A percentile compares a stretch with the other conserved stretches of the same genome.
These are phyloP conservation scores for Rhabdornis inornatus DNA, from an alignment of 2,113 vertebrate genomes.

Conservation along the genomic window DNA sequence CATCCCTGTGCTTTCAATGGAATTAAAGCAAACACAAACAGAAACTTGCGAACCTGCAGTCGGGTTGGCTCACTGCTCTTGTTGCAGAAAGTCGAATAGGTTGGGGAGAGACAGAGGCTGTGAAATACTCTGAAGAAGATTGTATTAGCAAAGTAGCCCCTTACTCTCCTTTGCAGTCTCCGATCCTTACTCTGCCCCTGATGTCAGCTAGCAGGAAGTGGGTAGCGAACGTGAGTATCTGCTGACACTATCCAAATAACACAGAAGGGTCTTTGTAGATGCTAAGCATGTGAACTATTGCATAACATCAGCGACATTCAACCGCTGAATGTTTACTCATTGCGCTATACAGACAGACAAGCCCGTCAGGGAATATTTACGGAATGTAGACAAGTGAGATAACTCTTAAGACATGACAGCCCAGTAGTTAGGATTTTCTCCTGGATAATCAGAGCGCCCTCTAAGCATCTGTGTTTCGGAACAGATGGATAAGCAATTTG, in stretches of 20 bases:
- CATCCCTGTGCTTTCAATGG: background rate
- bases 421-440: background rate
- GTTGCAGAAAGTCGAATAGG: background rate
- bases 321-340: background rate
- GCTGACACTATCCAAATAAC: background rate
- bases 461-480: background rate
- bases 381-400: background rate
- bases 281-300: background rate
- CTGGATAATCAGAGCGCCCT: fast-evolving
- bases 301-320: background rate
- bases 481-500: background rate
- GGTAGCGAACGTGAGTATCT: fast-evolving
- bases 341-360: background rate
- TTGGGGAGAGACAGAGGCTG: background rate
- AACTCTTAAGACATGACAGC: background rate
- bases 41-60: background rate
- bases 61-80: background rate
- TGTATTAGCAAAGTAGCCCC: background rate
- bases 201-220: background rate
- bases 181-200: fast-evolving
- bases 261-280: background rate
- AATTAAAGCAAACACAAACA: background rate
- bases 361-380: background rate
- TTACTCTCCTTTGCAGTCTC: background rate
- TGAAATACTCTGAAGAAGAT: background rate